A percentile compares a stretch with the other conserved stretches of the same genome.
Conservation (phyloP, 2,797 vertebrate genomes). For the Darevskia nairensis region DNA sequence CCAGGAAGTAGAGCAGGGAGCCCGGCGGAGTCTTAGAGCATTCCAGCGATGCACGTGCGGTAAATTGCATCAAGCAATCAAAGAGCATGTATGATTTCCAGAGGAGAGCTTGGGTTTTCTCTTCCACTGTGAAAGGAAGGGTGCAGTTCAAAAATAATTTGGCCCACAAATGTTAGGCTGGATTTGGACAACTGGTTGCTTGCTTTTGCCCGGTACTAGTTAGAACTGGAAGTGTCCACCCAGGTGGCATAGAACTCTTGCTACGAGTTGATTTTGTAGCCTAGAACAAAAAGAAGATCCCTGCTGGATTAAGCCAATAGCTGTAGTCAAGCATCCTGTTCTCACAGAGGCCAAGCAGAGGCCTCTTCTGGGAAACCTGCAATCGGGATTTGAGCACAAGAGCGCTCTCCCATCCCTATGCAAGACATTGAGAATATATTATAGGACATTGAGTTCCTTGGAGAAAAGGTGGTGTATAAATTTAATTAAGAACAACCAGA, state of each 20-base stretch:
- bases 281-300: background rate
- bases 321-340: too few species aligned
- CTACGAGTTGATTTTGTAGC: background rate
- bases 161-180: background rate
- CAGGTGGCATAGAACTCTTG: background rate
- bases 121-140: background rate
- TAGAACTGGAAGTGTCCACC: background rate
- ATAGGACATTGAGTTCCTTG: background rate
- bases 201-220: background rate
- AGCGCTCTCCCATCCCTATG: too few species aligned
- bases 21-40: constrained; percentile 46
- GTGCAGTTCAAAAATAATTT: background rate
- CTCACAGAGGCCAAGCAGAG: too few species aligned
- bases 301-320: too few species aligned
- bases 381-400: too few species aligned
- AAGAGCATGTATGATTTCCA: constrained; percentile 15
- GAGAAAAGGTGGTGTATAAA: background rate
- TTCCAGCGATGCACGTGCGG: background rate
- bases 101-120: background rate
- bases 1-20: constrained; percentile 48
- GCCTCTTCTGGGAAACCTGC: too few species aligned
- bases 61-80: constrained; percentile 49
- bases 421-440: too few species aligned
- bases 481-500: background rate
- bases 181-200: background rate